phyloP scores from a whole-genome alignment of 2,113 vertebrate genomes.

The Nansenia antarctica region DNA sequence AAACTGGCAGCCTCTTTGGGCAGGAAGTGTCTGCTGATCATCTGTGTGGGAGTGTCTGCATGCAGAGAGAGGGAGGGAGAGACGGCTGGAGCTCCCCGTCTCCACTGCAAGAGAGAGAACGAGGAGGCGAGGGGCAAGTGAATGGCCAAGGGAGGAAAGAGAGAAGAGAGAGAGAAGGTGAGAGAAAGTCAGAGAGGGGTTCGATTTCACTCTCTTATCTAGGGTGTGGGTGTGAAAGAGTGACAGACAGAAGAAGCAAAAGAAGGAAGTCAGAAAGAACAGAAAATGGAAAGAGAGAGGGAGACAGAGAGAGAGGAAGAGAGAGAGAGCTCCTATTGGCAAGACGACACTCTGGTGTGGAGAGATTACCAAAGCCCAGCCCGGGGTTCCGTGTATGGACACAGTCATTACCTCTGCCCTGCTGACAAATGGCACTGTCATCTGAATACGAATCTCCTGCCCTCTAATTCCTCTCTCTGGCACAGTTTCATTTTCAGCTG shows the following conservation, averaged over 20 bases:
- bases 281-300: slow-evolving; percentile 20
- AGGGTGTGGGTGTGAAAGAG: slow-evolving; percentile 49
- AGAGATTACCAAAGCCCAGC: slow-evolving; percentile 70
- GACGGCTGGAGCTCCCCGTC: slow-evolving; percentile 19
- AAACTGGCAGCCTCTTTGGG: slow-evolving; percentile 56
- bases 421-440: slow-evolving; percentile 54
- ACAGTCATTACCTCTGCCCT: slow-evolving; percentile 64
- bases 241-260: slow-evolving; percentile 67
- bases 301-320: background rate
- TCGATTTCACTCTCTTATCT: slow-evolving; percentile 40
- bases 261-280: slow-evolving; percentile 48
- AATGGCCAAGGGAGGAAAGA: background rate
- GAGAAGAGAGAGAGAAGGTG: slow-evolving; percentile 23
- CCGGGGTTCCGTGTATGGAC: slow-evolving; percentile 66
- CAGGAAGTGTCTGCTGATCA: slow-evolving; percentile 67
- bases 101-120: slow-evolving; percentile 17
- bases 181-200: background rate
- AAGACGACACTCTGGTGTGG: slow-evolving; percentile 56
- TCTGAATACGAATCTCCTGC: slow-evolving; percentile 33
- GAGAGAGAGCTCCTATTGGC: slow-evolving; percentile 39
- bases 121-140: slow-evolving; percentile 50
- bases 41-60: slow-evolving; percentile 61
- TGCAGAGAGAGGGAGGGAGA: slow-evolving; percentile 41
- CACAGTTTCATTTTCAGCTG: background rate
- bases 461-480: slow-evolving; percentile 11